These are phyloP conservation scores for Anarhynchus alexandrinus DNA, from an alignment of 2,113 vertebrate genomes.

Conservation along the genomic window DNA sequence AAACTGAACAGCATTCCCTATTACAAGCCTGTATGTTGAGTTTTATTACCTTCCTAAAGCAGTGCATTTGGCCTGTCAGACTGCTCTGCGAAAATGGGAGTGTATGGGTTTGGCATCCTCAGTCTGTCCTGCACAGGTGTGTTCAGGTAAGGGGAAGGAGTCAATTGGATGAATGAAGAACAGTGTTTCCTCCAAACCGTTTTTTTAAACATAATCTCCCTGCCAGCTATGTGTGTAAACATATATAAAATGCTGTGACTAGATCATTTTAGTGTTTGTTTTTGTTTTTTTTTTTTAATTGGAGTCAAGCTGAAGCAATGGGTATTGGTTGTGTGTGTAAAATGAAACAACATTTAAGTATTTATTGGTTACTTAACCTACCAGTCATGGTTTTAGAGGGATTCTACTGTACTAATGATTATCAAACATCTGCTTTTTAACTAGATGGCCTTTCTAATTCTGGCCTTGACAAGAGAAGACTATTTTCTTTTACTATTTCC, in stretches of 20 bases:
- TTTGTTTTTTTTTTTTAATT: background rate
- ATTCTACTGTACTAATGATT: background rate
- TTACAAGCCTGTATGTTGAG: too few species aligned
- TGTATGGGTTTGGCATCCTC: too few species aligned
- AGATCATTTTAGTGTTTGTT: background rate
- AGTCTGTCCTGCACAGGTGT: too few species aligned
- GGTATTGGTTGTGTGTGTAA: background rate
- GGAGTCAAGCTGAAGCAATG: background rate
- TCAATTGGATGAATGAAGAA: background rate
- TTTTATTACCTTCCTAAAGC: too few species aligned
- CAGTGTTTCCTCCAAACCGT: background rate
- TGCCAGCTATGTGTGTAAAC: background rate
- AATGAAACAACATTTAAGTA: background rate
- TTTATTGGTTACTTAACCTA: background rate
- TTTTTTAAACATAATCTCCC: background rate
- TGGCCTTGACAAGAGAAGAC: background rate
- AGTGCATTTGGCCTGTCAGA: too few species aligned
- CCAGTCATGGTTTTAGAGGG: background rate
- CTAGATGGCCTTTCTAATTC: background rate
- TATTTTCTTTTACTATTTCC: background rate
- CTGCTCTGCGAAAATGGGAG: too few species aligned
- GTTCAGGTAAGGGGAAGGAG: background rate
- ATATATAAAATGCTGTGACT: background rate
- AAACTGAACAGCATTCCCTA: too few species aligned
- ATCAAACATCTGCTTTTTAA: background rate